Evolutionary conservation across 2,888 invertebrate genomes (phyloP).

Genomic region (Muscina levida): DNA sequence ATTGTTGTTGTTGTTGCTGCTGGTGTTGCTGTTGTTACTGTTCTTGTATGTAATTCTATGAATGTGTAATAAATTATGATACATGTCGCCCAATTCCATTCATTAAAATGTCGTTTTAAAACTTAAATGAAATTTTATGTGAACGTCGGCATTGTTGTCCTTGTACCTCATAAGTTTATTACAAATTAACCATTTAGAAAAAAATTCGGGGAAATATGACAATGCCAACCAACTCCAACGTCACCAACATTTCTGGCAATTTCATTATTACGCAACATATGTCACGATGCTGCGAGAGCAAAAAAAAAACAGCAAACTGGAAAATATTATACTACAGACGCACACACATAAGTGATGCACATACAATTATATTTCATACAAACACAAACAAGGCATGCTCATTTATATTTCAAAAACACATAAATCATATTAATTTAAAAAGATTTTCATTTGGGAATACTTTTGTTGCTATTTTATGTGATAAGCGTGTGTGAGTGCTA

Average conservation of each 20-base stretch:
- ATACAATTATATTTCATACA: neutral
- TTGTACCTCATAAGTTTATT: conserved; percentile 63
- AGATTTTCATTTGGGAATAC: conserved; percentile 53
- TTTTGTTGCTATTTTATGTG: conserved; percentile 27
- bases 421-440: conserved; percentile 77
- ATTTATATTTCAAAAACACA: conserved; percentile 58
- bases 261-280: conserved; percentile 18
- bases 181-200: conserved; percentile 51
- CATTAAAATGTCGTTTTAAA: conserved; percentile 78
- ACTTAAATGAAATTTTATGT: conserved; percentile 77
- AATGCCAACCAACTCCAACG: conserved; percentile 11
- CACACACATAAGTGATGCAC: neutral
- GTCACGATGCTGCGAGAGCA: conserved; percentile 8
- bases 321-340: conserved; percentile 15
- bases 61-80: conserved; percentile 76
- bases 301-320: conserved; percentile 3
- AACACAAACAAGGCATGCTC: neutral
- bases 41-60: conserved; percentile 31
- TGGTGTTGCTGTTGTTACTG: conserved; percentile 7
- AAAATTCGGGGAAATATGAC: neutral
- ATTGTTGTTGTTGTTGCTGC: neutral
- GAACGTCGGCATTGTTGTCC: conserved; percentile 54
- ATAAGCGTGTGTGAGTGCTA: neutral
- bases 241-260: neutral
- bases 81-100: conserved; percentile 74